Evolutionary conservation across 2,797 vertebrate genomes (phyloP), one percentile per base, ranked within the genome.

Genomic region (Centroberyx gerrardi): DNA sequence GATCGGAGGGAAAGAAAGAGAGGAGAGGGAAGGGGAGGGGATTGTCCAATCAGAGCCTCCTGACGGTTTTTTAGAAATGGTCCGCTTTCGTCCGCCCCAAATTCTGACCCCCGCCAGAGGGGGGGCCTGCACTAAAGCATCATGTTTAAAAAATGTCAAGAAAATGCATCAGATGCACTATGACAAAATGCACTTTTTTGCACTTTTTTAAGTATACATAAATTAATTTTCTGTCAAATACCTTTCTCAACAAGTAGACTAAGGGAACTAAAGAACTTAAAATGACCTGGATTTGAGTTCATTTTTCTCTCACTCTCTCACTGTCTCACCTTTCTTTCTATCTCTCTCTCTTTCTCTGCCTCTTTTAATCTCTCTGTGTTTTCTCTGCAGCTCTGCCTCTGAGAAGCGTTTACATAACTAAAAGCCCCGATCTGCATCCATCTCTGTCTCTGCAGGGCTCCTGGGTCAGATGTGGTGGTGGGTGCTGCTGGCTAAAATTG

Each of bases 381-480:
- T 12, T 42, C 12, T 17, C 22, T 22, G 22, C 22, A 22, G 22
- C 22, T 22, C 22, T 22, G 22, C 22, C 22, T 22, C 22, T 22
- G 22, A 22, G 22, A 22, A 17, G 22, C 18, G 31, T 62, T 49
- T 49, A 62, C 62, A 29, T 56, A 51, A 71, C 59, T 13, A 0
- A 53, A 27, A 40, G 0, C 22, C 1, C 0, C 12, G 17, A 2
- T 55, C 9, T 68, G 29, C n/a, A 22, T 74, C 38, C 3, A 0
- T 72, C 7, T 77, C 28, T 72, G 31, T 81, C 44, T 17, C 17
- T 18, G 42, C 8, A 89, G 86, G 74, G 65, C 64, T 86, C 54
- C 55, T 49, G 36, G 65, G 61, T 68, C 88, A 89, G 75, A 29
- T 78, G 1, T 88, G 88, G 86, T 83, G 0, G 14, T 90, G 88